Base-by-base conservation (phyloP, 2,888 invertebrate genomes). In the Poecilus cupreus region DNA sequence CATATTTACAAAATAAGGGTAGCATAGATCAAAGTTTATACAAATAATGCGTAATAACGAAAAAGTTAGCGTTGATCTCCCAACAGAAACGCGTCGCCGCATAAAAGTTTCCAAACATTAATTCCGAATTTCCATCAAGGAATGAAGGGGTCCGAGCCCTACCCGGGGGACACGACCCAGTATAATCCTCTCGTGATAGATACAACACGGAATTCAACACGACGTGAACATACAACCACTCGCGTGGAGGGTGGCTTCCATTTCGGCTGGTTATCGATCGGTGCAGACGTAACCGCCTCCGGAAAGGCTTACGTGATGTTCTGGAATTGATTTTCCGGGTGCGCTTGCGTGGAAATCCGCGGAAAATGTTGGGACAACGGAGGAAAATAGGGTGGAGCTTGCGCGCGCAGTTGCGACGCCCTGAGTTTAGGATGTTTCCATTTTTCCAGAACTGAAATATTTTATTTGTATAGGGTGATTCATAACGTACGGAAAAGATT, bases 101-200 rank as follows among this genome's bases (percentile, higher is more conserved):
- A 51, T 18, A 16, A 22, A 26, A 60, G 24, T 24, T 60, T n/a
- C 37, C 39, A 32, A 32, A 37, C 37, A 68, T 68, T 68, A 68
- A 68, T 68, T 37, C 64, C 18, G 18, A 43, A 32, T 32, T 32
- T 32, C 32, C 54, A 20, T 54, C 60, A 13, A 60, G 24, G 64
- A 37, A 20, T 54, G 26, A 13, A 60, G 24, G 64, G 64, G 37
- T 68, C 18, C 37, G 24, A 68, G 8, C 37, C 64, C 64, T 16
- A 20, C 60, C 46, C 13, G n/a, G 13, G 32, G 32, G 26, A n/a
- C 49, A 11, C 20, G 24, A 22, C 20, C 22, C 13, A 57, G 18
- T 49, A 16, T 77, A 80, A 80, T 80, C 80, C 80, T 18, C 51
- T 57, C 49, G 79, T 80, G 80, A 80, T 72, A 72, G 54, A 80